Base-by-base conservation (phyloP, 1,140 invertebrate genomes). In the Wasmannia auropunctata region DNA sequence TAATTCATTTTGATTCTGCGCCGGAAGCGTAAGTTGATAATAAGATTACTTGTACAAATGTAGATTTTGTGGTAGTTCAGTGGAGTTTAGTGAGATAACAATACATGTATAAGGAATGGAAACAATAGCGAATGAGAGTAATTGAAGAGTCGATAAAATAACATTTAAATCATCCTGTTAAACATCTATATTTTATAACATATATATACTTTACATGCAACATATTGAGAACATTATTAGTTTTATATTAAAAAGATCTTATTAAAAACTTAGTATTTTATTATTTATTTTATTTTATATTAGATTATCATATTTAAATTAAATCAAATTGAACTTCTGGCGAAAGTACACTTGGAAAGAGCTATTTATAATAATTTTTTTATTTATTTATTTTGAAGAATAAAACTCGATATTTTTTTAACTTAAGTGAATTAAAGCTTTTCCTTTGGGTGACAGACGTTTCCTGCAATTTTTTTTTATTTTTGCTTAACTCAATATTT, bases 11-110 rank as follows among this genome's bases (percentile, higher is more conserved):
- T 34, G 46, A 8, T 11, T 19, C 3, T n/a, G 2, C 19, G 22
- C 22, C 46, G 3, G 14, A 72, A 86, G n/a, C 28, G 86, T 75
- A 62, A 87, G 86, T 87, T 40, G 34, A 43, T 34, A 54, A 31
- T 5, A 51, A 72, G 11, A 46, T 81, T 81, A 43, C 16, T 7
- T 58, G 3, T 28, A 37, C 11, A 19, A 67, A 19, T 46, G 0
- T 22, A 58, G 6, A 62, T 54, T 49, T 28, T 58, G 56, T 22
- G 6, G 25, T 22, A 60, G 40, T 60, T 43, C 25, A 7, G n/a
- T n/a, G n/a, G 19, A 76, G 37, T 49, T 34, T 40, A 5, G 8
- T 43, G 22, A 46, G 25, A 43, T 25, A 14, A 37, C 19, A 51
- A n/a, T 62, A 62, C 4, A 3, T 25, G 8, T 5, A 19, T 46